These are phyloP conservation scores for Nyctalus aviator DNA, from an alignment of 2,797 vertebrate species.

Conservation along the genomic window DNA sequence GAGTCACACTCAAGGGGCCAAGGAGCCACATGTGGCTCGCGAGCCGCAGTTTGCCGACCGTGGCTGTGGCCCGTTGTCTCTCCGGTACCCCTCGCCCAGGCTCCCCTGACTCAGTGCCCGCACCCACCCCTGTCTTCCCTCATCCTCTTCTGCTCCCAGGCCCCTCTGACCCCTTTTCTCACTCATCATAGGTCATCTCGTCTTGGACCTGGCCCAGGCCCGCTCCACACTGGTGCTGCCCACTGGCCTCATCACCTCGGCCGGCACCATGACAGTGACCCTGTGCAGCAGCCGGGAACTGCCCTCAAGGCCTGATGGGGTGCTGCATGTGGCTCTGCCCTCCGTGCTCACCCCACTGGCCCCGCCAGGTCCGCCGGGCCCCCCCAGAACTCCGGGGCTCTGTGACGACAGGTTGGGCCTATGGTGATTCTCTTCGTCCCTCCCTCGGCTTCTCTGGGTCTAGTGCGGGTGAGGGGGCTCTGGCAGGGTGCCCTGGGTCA, in stretches of 20 bases:
- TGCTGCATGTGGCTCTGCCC: conserved; percentile 92
- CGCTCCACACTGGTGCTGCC: conserved; percentile 93
- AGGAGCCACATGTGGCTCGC: too few relatives aligned
- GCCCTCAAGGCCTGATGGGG: conserved; percentile 93
- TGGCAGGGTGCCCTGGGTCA: not conserved
- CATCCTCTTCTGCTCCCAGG: not conserved
- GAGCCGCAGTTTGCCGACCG: not conserved
- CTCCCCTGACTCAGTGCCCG: not conserved
- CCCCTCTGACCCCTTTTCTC: conserved; percentile 33
- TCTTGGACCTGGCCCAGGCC: conserved; percentile 95
- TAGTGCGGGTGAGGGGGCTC: conserved; percentile 80
- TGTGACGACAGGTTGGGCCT: conserved; percentile 94
- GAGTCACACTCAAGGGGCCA: too few relatives aligned
- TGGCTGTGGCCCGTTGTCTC: fast-evolving
- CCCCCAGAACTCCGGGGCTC: conserved; percentile 92
- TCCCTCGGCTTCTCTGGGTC: conserved; percentile 86
- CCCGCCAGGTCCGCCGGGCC: conserved; percentile 80
- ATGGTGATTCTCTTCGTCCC: conserved; percentile 91
- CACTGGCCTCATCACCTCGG: conserved; percentile 92
- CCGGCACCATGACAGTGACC: conserved; percentile 92
- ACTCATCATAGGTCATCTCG: conserved; percentile 92
- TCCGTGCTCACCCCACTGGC: conserved; percentile 91
- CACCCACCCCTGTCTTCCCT: not conserved
- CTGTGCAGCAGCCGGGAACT: conserved; percentile 94
- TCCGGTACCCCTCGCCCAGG: not conserved